Conservation (phyloP, 2,797 vertebrate genomes). For the Taenioides sp. region DNA sequence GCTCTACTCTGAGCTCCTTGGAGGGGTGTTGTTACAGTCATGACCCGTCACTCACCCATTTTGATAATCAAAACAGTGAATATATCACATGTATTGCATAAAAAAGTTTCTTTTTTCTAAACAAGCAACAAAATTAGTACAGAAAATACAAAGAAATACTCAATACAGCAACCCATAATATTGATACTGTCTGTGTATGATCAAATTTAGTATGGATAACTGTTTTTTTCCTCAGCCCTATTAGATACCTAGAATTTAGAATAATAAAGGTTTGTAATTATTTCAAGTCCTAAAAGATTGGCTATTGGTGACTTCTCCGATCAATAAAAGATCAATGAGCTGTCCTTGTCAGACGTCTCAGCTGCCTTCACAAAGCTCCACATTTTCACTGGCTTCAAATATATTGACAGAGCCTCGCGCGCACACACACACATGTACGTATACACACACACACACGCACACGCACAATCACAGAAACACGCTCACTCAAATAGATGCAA, state of each 20-base stretch:
- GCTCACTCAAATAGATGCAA: constrained; percentile 34
- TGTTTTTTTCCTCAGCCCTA: no score
- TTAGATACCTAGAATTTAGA: not conserved
- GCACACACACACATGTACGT: not conserved
- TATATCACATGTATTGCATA: no score
- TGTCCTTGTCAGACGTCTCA: constrained; percentile 6
- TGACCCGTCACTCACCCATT: no score
- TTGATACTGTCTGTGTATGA: no score
- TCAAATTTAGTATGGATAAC: no score
- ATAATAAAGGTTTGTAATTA: not conserved
- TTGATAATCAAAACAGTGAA: no score
- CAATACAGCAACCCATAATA: no score
- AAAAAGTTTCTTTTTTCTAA: no score
- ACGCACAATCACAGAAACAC: not conserved
- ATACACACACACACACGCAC: not conserved
- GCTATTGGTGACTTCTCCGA: not conserved
- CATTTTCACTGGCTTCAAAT: constrained; percentile 1
- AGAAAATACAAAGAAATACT: no score
- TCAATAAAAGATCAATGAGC: not conserved
- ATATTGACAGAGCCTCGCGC: not conserved
- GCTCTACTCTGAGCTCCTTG: no score
- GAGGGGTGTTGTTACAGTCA: no score
- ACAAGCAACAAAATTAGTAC: no score
- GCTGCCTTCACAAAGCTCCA: constrained; percentile 13
- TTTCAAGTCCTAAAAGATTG: not conserved